Evolutionary conservation across 2,888 invertebrate species (phyloP), one percentile per base, ranked within the genome.

Genomic region (Ichneumoninae sp.): DNA sequence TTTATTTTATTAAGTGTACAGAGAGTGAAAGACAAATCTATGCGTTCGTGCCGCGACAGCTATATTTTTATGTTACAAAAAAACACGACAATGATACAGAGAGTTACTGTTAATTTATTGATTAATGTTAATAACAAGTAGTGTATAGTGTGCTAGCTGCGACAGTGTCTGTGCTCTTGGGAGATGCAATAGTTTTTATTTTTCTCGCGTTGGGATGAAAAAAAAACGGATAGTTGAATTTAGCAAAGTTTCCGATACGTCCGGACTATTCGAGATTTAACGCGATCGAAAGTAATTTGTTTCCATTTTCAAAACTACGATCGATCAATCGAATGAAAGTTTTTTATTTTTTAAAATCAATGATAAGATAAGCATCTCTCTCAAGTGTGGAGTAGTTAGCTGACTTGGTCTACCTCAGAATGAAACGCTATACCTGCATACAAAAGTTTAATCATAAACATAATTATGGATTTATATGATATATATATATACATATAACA

Each of bases 351-450:
- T n/a, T 78, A 62, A 74, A 47, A 40, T 50, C 57, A 44, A 81
- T 4, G 62, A 75, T 62, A 80, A 40, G 66, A 62, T 8, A 71
- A 71, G 62, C 74, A 80, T 79, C 72, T 70, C 82, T 85, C 76
- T 82, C 79, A 81, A 87, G 85, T 86, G 84, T 80, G 78, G 82
- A 87, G 83, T 87, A 89, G 88, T 87, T 89, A 86, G 89, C 90
- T 90, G 90, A 91, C 89, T 90, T 89, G 89, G 90, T 91, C 92
- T 92, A 92, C 92, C 91, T 92, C 91, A 92, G 87, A 89, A 90
- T 87, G 89, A 91, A 91, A 91, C 89, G 89, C 89, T 91, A 90
- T 91, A 91, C 89, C 90, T 91, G 90, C 88, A 89, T 88, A 89
- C 87, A 87, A 74, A 88, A 86, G 82, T 88, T 89, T 87, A 78